A percentile compares a stretch with the other conserved stretches of the same genome.
These are phyloP conservation scores for Scaptomyza flava DNA, from an alignment of 2,888 invertebrate genomes.

Conservation along the genomic window DNA sequence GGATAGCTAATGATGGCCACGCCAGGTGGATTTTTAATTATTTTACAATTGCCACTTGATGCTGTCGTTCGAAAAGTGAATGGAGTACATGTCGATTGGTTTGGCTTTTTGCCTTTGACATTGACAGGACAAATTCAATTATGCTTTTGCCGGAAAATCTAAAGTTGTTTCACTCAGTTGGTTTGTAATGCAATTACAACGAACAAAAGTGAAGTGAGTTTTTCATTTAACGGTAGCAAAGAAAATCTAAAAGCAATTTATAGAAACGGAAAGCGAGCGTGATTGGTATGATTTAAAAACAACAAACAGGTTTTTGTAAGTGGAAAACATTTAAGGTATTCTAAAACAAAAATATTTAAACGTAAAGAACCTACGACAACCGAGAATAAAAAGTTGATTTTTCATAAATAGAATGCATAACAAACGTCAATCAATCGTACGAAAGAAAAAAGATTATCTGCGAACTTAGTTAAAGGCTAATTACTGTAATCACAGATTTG, in stretches of 20 bases:
- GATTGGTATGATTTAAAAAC: constrained; percentile 18
- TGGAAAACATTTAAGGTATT: too few species aligned
- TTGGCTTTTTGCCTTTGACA: constrained; percentile 27
- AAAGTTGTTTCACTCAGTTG: constrained; percentile 31
- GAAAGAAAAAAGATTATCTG: background rate
- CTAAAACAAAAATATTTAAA: too few species aligned
- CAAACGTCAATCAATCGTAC: too few species aligned
- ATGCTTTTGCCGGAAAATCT: constrained; percentile 19
- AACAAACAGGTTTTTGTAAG: background rate
- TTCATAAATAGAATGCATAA: too few species aligned
- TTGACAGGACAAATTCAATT: constrained; percentile 50
- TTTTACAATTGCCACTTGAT: constrained; percentile 49
- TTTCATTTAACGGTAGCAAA: constrained; percentile 22
- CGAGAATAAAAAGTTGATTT: too few species aligned
- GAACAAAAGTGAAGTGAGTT: constrained; percentile 29
- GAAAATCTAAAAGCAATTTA: constrained; percentile 9
- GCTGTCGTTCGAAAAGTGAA: constrained; percentile 19
- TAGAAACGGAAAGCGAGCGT: constrained; percentile 5
- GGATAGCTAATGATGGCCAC: constrained; percentile 20
- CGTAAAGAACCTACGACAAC: too few species aligned
- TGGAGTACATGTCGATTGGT: constrained; percentile 15
- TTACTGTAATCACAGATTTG: constrained; percentile 9
- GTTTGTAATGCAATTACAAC: constrained; percentile 38
- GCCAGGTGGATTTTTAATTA: constrained; percentile 56
- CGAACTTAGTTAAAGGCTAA: constrained; percentile 3